Evolutionary conservation across 2,888 invertebrate species (phyloP), one percentile per base, ranked within the genome.

Genomic region (Brassicogethes aeneus): DNA sequence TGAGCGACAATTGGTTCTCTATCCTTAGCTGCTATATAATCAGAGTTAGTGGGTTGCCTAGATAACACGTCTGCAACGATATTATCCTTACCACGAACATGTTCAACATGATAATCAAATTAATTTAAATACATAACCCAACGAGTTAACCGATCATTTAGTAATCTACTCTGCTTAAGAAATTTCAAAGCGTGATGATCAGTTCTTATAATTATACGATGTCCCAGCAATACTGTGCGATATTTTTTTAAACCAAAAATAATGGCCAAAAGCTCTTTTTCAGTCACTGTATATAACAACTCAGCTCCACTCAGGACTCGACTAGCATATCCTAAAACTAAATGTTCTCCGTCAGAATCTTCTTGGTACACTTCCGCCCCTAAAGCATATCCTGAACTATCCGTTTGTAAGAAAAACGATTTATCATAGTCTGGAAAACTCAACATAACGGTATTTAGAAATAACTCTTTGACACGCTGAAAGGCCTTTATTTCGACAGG

Each of bases 291-390:
- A 41, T 31, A 5, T 37, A 35, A 16, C 13, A 37, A 29, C 30
- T 13, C 37, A 37, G 37, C 17, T 39, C 29, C 40, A 15, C 15
- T 7, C 17, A 39, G 15, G 3, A 39, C 13, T 3, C 39, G 13
- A 36, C 39, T 39, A 5, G 16, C 39, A 34, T 36, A 39, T 5
- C 39, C 39, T 15, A 39, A 29, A 7, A 41, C 41, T 15, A 17
- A 23, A 15, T 41, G 41, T 37, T 41, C 30, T 3, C 37, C 37
- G 3, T 29, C 37, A 8, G 10, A 3, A 39, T 32, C 14, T 3
- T 39, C 7, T 15, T 41, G 41, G 13, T 43, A 46, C 14, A 43
- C 16, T 15, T 39, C 43, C 1, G 16, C 46, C 2, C 39, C 43
- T 3, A 46, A 10, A 2, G 39, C 46, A 2, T 34, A n/a, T 8